These are phyloP conservation scores for Limonius californicus DNA, from an alignment of 1,140 invertebrate genomes.

Conservation along the genomic window DNA sequence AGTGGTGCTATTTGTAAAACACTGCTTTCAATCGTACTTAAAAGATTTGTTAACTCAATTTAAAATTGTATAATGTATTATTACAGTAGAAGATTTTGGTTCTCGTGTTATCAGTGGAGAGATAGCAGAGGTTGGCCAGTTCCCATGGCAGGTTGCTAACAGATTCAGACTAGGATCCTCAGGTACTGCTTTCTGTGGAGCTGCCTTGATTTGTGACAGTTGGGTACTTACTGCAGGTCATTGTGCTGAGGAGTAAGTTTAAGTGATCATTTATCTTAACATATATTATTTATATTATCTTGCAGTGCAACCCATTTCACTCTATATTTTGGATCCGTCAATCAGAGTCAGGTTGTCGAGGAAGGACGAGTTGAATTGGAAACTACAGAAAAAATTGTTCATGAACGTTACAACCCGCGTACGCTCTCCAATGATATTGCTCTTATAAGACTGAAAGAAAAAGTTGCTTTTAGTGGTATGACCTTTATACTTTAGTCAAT, in stretches of 20 bases:
- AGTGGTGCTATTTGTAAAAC: no score
- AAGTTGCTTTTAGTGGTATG: no score
- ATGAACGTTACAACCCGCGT: slow-evolving; percentile 18
- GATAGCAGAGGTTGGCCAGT: slow-evolving; percentile 22
- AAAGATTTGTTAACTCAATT: no score
- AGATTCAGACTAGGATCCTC: slow-evolving; percentile 22
- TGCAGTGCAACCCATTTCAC: slow-evolving; percentile 7
- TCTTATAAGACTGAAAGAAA: no score
- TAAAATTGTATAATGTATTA: no score
- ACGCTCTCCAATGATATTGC: slow-evolving; percentile 20
- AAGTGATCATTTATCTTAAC: neutral
- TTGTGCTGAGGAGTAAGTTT: slow-evolving; percentile 32
- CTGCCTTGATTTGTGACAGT: slow-evolving; percentile 33
- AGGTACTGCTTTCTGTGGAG: slow-evolving; percentile 31
- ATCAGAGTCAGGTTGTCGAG: neutral
- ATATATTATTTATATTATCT: neutral
- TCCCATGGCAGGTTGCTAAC: slow-evolving; percentile 29
- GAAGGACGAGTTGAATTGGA: neutral
- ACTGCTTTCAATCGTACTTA: no score
- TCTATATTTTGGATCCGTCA: neutral
- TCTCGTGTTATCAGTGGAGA: slow-evolving; percentile 25
- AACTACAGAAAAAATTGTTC: neutral
- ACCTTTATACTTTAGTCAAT: no score
- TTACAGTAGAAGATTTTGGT: no score
- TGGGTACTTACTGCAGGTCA: slow-evolving; percentile 42